These are phyloP conservation scores for Protonemura montana DNA, from an alignment of 2,888 invertebrate genomes.

Conservation along the genomic window DNA sequence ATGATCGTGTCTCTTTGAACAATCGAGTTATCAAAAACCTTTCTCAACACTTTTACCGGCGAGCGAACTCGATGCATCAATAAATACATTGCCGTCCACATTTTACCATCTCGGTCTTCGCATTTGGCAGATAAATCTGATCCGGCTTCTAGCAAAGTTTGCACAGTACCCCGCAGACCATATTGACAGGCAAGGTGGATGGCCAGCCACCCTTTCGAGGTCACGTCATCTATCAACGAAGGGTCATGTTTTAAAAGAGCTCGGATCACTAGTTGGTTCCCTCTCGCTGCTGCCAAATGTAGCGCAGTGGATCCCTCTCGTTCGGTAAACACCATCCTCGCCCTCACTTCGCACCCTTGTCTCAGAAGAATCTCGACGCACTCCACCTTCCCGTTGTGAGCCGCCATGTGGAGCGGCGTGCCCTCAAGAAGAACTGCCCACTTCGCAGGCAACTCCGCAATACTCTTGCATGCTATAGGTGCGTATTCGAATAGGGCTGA, in stretches of 20 bases:
- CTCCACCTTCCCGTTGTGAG: slow-evolving; percentile 62
- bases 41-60: not conserved
- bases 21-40: slow-evolving; percentile 18
- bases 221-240: slow-evolving; percentile 54
- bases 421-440: slow-evolving; percentile 59
- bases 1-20: slow-evolving; percentile 52
- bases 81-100: slow-evolving; percentile 60
- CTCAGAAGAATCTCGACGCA: slow-evolving; percentile 61
- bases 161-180: slow-evolving; percentile 67
- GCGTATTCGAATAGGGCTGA: slow-evolving; percentile 60
- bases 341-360: slow-evolving; percentile 60
- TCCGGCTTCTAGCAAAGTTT: slow-evolving; percentile 54
- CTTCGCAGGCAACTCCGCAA: slow-evolving; percentile 10
- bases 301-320: slow-evolving; percentile 61
- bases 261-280: slow-evolving; percentile 59
- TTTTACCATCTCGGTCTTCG: slow-evolving; percentile 55
- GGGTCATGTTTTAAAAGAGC: slow-evolving; percentile 59
- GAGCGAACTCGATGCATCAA: slow-evolving; percentile 29
- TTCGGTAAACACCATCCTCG: slow-evolving; percentile 60
- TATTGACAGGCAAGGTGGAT: slow-evolving; percentile 59
- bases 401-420: slow-evolving; percentile 65
- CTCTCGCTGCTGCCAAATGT: slow-evolving; percentile 62
- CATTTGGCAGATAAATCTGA: slow-evolving; percentile 19
- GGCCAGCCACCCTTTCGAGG: slow-evolving; percentile 42
- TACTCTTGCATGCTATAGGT: slow-evolving; percentile 49